These are phyloP conservation scores for Galeopterus variegatus DNA, from an alignment of 2,113 vertebrate genomes.

Conservation along the genomic window DNA sequence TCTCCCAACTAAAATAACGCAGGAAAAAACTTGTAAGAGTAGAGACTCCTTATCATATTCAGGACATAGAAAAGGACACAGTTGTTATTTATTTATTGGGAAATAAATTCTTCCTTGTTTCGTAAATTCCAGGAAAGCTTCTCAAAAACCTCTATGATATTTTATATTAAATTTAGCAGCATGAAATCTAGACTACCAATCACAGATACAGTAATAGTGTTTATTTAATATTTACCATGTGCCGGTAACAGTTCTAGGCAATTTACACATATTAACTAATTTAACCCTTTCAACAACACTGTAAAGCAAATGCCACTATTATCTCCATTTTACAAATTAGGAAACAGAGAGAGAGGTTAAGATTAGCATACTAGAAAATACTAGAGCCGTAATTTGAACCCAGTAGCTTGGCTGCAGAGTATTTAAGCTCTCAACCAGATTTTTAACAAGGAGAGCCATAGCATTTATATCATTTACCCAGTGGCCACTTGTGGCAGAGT, in stretches of 20 bases:
- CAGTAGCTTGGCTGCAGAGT: neutral
- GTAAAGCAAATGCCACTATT: neutral
- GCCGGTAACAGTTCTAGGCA: neutral
- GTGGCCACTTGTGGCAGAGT: too few relatives aligned
- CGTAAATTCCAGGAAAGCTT: neutral
- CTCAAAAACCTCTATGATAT: neutral
- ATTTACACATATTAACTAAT: neutral
- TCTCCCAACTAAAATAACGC: neutral
- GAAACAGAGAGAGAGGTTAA: neutral
- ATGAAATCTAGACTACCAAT: slow-evolving; percentile 14
- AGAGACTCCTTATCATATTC: neutral
- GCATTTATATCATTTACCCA: too few relatives aligned
- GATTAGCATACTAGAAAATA: neutral
- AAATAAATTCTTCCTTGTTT: slow-evolving; percentile 17
- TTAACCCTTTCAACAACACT: neutral
- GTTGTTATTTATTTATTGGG: neutral
- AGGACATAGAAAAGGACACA: neutral
- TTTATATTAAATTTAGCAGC: neutral
- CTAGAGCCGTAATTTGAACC: neutral
- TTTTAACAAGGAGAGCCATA: neutral
- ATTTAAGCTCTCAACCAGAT: neutral
- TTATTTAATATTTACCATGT: neutral
- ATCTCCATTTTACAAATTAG: neutral
- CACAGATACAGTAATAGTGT: neutral
- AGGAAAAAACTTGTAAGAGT: neutral